phyloP scores from a whole-genome alignment of 2,113 vertebrate genomes.

The Nematolebias whitei region DNA sequence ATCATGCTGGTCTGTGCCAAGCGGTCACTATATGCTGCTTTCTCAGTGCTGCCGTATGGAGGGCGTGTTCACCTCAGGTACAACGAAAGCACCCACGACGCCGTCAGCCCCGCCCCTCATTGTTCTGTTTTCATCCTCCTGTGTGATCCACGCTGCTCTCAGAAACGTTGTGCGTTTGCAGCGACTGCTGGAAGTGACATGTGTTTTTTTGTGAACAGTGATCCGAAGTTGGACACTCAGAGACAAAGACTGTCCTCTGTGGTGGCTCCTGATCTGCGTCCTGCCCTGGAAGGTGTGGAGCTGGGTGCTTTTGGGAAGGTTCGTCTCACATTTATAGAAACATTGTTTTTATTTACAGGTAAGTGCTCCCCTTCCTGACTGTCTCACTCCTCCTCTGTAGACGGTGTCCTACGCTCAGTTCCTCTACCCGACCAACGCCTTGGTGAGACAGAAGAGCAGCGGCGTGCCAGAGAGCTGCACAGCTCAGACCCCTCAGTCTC shows the following conservation, averaged over 20 bases:
- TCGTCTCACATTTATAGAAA: background rate
- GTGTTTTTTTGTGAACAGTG: constrained; percentile 76
- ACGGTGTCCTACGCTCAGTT: constrained; percentile 96
- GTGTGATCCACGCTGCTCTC: constrained; percentile 32
- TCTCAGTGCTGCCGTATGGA: constrained; percentile 96
- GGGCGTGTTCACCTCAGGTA: constrained; percentile 90
- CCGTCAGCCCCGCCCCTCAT: constrained; percentile 36
- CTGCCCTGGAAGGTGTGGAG: constrained; percentile 93
- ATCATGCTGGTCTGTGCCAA: constrained; percentile 97
- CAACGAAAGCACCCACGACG: constrained; percentile 54
- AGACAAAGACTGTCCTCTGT: constrained; percentile 91
- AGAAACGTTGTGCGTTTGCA: background rate
- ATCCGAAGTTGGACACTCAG: constrained; percentile 87
- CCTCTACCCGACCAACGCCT: constrained; percentile 91
- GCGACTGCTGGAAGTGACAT: constrained; percentile 16
- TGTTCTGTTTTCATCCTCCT: constrained; percentile 37
- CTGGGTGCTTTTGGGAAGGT: constrained; percentile 90
- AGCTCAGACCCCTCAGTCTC: constrained; percentile 65
- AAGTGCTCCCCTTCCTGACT: background rate
- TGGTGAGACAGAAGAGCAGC: constrained; percentile 84
- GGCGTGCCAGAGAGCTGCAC: constrained; percentile 65
- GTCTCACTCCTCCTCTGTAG: constrained; percentile 65
- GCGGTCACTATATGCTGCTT: constrained; percentile 93
- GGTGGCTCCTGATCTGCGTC: constrained; percentile 85
- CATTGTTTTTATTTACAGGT: background rate